Evolutionary conservation across 1,140 invertebrate genomes (phyloP), one percentile per base, ranked within the genome.

Genomic region (Frieseomelitta varia): DNA sequence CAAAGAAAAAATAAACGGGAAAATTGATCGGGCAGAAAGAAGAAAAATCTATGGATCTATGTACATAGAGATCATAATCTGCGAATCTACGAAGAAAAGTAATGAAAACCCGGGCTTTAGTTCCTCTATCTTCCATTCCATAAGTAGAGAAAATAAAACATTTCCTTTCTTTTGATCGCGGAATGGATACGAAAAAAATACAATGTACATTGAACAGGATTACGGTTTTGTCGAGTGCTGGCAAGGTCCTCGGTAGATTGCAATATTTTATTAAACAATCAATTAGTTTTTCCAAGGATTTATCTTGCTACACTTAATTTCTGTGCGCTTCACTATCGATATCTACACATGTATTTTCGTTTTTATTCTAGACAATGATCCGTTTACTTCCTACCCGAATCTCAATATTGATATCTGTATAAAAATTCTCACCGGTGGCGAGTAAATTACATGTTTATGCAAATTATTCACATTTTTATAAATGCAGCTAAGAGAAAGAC

Each of bases 191-290:
- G 55, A 79, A 72, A 79, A 30, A 79, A 79, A 56, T 67, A 24
- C 56, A 47, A 61, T 53, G 39, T 63, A 79, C 55, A 53, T 76
- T 53, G 71, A 71, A 76, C 72, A 56, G 58, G 74, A 85, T 61
- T 63, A 61, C 27, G 63, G 67, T 84, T 47, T 75, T n/a, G 72
- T 69, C 75, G 83, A 82, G 81, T 84, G 47, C 30, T 89, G 79
- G 79, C 79, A 89, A 88, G 85, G 81, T 86, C 84, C 82, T 87
- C 85, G 78, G 39, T 91, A 63, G 67, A 84, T 71, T 79, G 76
- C 56, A 84, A 81, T 89, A 81, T 87, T 91, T 91, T 91, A 90
- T 91, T 91, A 86, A 87, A 91, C 67, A 84, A 89, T 69, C 73
- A 84, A 77, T 82, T 58, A 21, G 8, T 65, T 56, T 47, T 88